Percentiles rank a stretch among this genome's conserved stretches.
phyloP scores from a whole-genome alignment of 2,113 vertebrate genomes.

The Malurus elegans region DNA sequence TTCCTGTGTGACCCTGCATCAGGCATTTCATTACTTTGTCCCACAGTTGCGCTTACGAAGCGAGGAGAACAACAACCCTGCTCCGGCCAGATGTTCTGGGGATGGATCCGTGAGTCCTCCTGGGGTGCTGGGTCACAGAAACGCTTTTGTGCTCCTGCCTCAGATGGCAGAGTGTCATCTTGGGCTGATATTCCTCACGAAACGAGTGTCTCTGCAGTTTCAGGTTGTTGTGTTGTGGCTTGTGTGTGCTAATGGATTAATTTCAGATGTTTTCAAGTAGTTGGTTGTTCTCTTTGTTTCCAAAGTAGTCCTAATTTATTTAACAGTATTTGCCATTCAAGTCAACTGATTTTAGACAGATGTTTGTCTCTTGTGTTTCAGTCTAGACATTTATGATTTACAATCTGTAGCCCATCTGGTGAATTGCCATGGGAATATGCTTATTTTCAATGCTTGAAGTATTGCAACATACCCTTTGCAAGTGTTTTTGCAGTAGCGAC shows the following conservation, averaged over 20 bases:
- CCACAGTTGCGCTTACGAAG: neutral
- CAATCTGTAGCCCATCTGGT: constrained; percentile 63
- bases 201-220: neutral
- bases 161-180: neutral
- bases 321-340: constrained; percentile 62
- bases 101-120: neutral
- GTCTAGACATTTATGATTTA: constrained; percentile 70
- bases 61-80: neutral
- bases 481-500: constrained; percentile 58
- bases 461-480: constrained; percentile 53
- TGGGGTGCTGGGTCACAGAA: neutral
- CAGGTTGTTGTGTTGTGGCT: constrained; percentile 36
- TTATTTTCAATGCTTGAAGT: constrained; percentile 60
- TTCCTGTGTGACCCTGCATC: constrained; percentile 13
- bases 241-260: constrained; percentile 50
- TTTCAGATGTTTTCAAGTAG: constrained; percentile 53
- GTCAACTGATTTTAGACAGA: constrained; percentile 68
- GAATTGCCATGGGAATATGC: constrained; percentile 56
- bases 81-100: constrained; percentile 44
- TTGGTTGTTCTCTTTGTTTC: constrained; percentile 42
- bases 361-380: constrained; percentile 66
- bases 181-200: neutral
- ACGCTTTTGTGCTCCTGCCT: neutral
- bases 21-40: neutral
- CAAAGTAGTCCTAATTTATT: constrained; percentile 57